phyloP scores from a whole-genome alignment of 1,140 invertebrate genomes.

The Cydia strobilella region DNA sequence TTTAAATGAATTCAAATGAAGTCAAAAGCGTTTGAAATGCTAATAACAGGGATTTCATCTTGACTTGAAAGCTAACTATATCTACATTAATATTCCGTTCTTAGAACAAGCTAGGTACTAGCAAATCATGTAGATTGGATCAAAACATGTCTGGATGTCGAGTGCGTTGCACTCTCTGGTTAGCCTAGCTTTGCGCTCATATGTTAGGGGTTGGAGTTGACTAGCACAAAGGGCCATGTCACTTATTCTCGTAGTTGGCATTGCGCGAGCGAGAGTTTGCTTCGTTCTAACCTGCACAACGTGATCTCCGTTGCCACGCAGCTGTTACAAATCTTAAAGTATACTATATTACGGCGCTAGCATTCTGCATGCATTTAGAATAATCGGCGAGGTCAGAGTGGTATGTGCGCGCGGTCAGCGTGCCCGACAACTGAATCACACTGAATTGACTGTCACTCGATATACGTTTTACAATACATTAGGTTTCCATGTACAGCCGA shows the following conservation, averaged over 20 bases:
- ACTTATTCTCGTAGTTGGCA: background rate
- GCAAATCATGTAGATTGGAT: constrained; percentile 3
- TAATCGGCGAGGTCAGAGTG: background rate
- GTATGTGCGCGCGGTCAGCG: background rate
- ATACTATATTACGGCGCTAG: background rate
- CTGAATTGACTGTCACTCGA: constrained; percentile 2
- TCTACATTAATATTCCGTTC: background rate
- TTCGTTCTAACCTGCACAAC: background rate
- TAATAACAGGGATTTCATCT: background rate
- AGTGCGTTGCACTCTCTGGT: background rate
- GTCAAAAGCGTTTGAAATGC: no score
- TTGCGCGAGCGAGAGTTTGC: background rate
- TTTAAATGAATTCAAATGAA: no score
- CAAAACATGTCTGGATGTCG: background rate
- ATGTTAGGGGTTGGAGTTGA: background rate
- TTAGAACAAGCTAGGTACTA: background rate
- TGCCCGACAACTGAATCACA: background rate
- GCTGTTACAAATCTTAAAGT: background rate
- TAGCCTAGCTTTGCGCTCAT: background rate
- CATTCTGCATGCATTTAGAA: background rate
- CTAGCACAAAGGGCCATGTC: background rate
- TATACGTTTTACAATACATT: constrained; percentile 4
- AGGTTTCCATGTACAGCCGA: background rate
- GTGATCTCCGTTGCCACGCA: background rate
- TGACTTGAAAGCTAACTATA: background rate